A percentile compares a stretch with the other conserved stretches of the same genome.
Conservation (phyloP, 1,140 invertebrate genomes). For the Sipha flava region DNA sequence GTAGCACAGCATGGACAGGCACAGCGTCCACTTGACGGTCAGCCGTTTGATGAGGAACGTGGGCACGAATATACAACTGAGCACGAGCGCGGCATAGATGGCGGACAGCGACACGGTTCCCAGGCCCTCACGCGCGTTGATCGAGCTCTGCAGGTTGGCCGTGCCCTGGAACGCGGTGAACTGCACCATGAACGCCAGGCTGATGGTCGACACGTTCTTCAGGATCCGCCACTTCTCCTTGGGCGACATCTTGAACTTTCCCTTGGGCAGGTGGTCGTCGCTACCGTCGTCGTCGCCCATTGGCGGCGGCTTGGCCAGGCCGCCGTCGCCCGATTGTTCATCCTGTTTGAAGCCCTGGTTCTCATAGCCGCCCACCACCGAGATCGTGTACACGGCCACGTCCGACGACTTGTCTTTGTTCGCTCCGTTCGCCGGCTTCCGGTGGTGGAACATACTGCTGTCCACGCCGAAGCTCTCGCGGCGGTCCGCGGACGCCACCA, state of each 20-base stretch:
- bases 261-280: slow-evolving; percentile 55
- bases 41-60: slow-evolving; percentile 79
- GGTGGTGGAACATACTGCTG: slow-evolving; percentile 5
- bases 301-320: slow-evolving; percentile 53
- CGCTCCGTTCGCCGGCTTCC: background rate
- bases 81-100: slow-evolving; percentile 77
- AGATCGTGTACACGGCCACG: slow-evolving; percentile 37
- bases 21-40: slow-evolving; percentile 91
- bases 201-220: slow-evolving; percentile 78
- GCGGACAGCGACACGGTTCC: slow-evolving; percentile 72
- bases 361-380: slow-evolving; percentile 47
- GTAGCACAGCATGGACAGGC: slow-evolving; percentile 83
- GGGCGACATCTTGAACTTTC: slow-evolving; percentile 66
- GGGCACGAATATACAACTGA: slow-evolving; percentile 88
- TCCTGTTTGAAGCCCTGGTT: slow-evolving; percentile 60
- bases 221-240: slow-evolving; percentile 78
- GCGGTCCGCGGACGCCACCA: slow-evolving; percentile 32
- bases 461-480: slow-evolving; percentile 16
- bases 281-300: slow-evolving; percentile 51
- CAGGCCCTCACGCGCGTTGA: slow-evolving; percentile 71
- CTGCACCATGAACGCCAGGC: slow-evolving; percentile 81
- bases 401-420: slow-evolving; percentile 33
- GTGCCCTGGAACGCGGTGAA: slow-evolving; percentile 88
- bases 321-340: slow-evolving; percentile 48
- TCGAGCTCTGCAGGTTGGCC: slow-evolving; percentile 79